Percentiles rank a stretch among this genome's conserved stretches.
These are phyloP conservation scores for Connochaetes taurinus DNA, from an alignment of 2,113 vertebrate species.

Conservation along the genomic window DNA sequence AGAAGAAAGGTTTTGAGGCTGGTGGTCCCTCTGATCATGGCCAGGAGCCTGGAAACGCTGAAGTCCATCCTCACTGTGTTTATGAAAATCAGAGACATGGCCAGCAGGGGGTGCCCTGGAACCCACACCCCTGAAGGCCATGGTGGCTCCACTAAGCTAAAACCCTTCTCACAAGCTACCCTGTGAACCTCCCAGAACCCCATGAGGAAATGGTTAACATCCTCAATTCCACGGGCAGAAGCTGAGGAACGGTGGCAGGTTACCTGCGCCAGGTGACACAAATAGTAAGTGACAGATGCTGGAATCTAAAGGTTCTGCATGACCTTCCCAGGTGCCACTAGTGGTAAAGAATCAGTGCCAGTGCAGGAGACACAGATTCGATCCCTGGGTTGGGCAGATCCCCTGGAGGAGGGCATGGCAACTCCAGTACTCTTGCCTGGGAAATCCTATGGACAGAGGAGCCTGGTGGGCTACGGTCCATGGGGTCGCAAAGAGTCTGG, in stretches of 20 bases:
- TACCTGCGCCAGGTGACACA: neutral
- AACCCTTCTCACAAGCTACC: neutral
- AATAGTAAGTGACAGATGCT: neutral
- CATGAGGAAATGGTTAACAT: neutral
- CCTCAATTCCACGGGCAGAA: neutral
- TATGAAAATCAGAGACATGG: neutral
- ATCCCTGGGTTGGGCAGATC: neutral
- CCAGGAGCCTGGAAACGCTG: neutral
- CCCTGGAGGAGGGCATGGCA: neutral
- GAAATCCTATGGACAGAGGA: neutral
- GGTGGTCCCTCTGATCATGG: neutral
- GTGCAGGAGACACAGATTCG: neutral
- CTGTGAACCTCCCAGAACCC: neutral
- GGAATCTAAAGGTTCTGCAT: neutral
- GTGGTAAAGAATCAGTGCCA: neutral
- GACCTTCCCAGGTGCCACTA: neutral
- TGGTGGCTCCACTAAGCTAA: accelerated
- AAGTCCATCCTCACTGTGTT: neutral
- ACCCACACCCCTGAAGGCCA: neutral
- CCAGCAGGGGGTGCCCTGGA: accelerated
- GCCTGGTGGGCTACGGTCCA: neutral
- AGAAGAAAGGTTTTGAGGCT: neutral
- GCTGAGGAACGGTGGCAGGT: neutral
- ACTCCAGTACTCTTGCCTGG: neutral
- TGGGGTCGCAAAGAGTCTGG: neutral